Evolutionary conservation across 2,113 vertebrate species (phyloP).

Genomic region (Paratilapia polleni): DNA sequence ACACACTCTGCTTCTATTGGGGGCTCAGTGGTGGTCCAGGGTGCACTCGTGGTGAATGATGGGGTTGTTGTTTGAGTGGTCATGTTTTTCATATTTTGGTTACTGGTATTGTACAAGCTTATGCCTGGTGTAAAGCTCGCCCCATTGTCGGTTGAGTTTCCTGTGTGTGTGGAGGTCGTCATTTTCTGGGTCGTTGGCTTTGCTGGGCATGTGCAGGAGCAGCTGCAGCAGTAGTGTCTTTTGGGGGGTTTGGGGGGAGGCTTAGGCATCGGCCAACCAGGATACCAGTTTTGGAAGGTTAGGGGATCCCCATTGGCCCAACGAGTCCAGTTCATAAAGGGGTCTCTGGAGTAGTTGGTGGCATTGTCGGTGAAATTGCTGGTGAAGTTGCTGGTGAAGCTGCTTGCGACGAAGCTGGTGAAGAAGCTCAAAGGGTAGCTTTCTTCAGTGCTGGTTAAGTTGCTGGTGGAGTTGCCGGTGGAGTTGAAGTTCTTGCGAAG

Average conservation of each 20-base stretch:
- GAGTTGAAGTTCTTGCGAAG: constrained; percentile 60
- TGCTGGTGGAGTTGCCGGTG: not conserved
- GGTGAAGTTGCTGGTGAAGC: no score
- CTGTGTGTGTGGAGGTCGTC: not conserved
- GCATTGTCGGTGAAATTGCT: not conserved
- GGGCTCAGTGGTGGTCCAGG: not conserved
- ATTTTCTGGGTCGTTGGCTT: fast-evolving
- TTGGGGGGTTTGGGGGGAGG: not conserved
- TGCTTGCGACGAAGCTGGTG: no score
- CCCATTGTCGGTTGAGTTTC: no score
- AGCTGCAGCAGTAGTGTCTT: constrained; percentile 24
- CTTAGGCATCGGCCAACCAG: constrained; percentile 64
- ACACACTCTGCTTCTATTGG: not conserved
- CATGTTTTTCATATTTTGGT: not conserved
- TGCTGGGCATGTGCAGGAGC: constrained; percentile 38
- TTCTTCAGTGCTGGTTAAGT: not conserved
- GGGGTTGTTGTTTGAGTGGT: not conserved
- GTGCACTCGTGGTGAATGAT: not conserved
- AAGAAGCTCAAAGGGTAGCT: not conserved
- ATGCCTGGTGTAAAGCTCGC: not conserved
- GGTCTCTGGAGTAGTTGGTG: not conserved
- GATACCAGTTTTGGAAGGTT: constrained; percentile 81
- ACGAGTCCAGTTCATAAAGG: constrained; percentile 53
- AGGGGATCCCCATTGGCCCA: constrained; percentile 76
- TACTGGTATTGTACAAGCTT: not conserved